Conservation (phyloP, 2,113 vertebrate genomes). For the Chlorocebus sabaeus region DNA sequence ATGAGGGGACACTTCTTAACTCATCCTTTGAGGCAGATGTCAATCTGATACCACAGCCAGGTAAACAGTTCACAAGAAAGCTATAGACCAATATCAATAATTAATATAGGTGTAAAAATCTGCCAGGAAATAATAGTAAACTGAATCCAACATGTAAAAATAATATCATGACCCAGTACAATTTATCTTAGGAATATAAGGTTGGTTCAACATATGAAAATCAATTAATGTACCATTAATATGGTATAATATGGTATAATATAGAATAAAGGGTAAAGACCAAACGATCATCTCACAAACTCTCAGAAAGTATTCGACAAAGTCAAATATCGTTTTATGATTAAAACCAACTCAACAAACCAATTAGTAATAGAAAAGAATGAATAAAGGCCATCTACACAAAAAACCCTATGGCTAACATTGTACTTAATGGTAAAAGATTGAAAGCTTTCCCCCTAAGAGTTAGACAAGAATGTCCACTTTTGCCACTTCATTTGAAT, state of each 20-base stretch:
- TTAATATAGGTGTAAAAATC: background rate
- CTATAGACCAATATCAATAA: background rate
- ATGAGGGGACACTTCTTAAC: background rate
- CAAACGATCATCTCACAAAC: background rate
- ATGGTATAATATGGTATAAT: no score
- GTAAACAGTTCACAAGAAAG: background rate
- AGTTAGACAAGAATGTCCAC: background rate
- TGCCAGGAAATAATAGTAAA: background rate
- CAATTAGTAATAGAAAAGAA: background rate
- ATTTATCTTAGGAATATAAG: background rate
- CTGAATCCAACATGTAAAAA: background rate
- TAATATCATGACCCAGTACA: background rate
- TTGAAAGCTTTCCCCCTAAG: background rate
- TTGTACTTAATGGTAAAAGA: background rate
- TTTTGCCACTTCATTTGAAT: background rate
- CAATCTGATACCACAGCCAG: background rate
- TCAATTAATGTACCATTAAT: background rate
- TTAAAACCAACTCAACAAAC: background rate
- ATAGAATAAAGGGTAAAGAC: background rate
- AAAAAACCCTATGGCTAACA: background rate
- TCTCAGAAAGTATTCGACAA: no score
- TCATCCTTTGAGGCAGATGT: background rate
- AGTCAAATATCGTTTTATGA: no score
- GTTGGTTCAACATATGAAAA: background rate
- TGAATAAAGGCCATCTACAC: background rate